Conservation (phyloP, 2,113 vertebrate genomes). For the Aleadryas rufinucha region DNA sequence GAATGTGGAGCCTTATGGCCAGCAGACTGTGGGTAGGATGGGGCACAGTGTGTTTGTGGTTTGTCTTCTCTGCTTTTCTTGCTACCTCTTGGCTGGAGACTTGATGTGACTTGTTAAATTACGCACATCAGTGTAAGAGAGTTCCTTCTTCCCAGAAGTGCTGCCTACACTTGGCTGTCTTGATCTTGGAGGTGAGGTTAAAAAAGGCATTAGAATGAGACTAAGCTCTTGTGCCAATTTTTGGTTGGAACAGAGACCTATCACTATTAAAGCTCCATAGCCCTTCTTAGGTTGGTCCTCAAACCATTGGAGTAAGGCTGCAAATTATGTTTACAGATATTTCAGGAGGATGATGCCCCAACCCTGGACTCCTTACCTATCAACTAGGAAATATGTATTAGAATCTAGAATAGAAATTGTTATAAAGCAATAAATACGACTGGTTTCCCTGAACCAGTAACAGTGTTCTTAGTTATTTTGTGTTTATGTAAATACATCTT, state of each 20-base stretch:
- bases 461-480: neutral
- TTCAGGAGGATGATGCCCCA: neutral
- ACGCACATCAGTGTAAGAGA: neutral
- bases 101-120: neutral
- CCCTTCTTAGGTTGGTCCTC: neutral
- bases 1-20: neutral
- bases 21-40: neutral
- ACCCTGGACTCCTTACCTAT: neutral
- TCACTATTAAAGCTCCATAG: neutral
- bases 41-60: rapidly evolving
- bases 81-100: neutral
- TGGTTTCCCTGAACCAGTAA: neutral
- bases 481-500: neutral
- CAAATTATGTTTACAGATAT: neutral
- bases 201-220: neutral
- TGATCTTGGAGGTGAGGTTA: neutral
- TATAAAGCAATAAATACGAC: neutral
- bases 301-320: neutral
- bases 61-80: neutral
- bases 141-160: neutral
- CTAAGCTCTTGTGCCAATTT: neutral
- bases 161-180: neutral
- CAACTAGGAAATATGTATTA: neutral
- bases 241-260: neutral
- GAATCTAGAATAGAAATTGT: neutral